Conservation (phyloP, 2,797 vertebrate genomes). For the Karalla daura region DNA sequence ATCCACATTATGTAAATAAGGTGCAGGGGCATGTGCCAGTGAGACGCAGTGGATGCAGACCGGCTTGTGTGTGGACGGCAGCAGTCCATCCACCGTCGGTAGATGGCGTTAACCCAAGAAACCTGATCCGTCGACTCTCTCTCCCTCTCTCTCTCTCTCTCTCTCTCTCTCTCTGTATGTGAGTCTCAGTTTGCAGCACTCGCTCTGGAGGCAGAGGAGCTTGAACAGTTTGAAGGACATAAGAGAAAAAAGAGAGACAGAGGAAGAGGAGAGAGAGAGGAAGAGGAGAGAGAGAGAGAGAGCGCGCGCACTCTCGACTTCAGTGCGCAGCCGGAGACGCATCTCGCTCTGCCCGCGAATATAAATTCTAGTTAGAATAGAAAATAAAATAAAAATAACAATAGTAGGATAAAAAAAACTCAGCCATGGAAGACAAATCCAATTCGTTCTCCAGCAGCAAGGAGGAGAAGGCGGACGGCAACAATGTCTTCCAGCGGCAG, state of each 20-base stretch:
- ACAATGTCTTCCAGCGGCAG: constrained; percentile 91
- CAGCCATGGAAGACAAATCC: constrained; percentile 93
- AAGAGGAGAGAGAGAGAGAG: constrained; percentile 62
- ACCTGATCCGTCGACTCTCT: constrained; percentile 81
- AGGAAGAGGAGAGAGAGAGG: background rate
- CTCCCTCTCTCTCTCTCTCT: constrained; percentile 74
- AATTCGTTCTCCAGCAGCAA: constrained; percentile 92
- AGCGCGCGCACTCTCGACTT: constrained; percentile 82
- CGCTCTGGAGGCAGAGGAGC: constrained; percentile 84
- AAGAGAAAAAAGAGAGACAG: constrained; percentile 27
- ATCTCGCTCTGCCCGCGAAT: constrained; percentile 57
- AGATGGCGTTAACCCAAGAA: constrained; percentile 88
- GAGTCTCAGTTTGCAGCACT: constrained; percentile 86
- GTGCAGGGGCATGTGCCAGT: constrained; percentile 78
- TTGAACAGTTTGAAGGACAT: constrained; percentile 86
- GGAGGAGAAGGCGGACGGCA: constrained; percentile 90
- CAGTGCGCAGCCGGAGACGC: constrained; percentile 77
- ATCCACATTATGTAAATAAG: constrained; percentile 82
- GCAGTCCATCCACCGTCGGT: constrained; percentile 80
- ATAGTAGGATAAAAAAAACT: too few species aligned
- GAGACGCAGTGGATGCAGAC: constrained; percentile 78
- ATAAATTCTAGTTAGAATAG: too few species aligned
- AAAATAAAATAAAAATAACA: too few species aligned
- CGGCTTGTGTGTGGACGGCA: constrained; percentile 59
- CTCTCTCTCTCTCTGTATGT: too few species aligned